Evolutionary conservation across 2,113 vertebrate species (phyloP), one percentile per base, ranked within the genome.

Genomic region (Smithornis capensis): DNA sequence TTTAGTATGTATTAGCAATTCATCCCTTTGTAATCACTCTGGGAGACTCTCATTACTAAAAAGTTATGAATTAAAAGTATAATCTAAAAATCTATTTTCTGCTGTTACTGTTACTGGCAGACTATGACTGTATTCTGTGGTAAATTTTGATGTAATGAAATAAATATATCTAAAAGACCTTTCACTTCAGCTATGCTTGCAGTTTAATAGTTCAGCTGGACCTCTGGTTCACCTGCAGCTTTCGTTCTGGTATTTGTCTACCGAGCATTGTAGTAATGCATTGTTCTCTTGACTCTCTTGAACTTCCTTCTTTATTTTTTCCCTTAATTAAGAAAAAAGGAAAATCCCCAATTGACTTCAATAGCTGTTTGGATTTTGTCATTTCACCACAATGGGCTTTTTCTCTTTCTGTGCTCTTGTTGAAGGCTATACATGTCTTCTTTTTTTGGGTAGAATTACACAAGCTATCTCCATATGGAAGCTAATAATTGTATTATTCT

Each of bases 261-360:
- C 38, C 73, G 70, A 45, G 23, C 50, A 76, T 87, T 95, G 82
- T 85, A 82, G 78, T 68, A 79, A 60, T 68, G 65, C 52, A 78
- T 90, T 95, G 92, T 96, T 95, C 89, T 84, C 37, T 74, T 97
- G 75, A 86, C 89, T 93, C 67, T 87, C 73, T 75, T 93, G 94
- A 92, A 94, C 92, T 96, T 94, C 95, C 86, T 69, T 50, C 56
- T 64, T 63, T 60, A 63, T 83, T 80, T 78, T 40, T 52, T 23
- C 37, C 10, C 14, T 25, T 37, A 52, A 63, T 82, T 68, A 90
- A 78, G 67, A 59, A 8, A 1, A 27, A 37, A 16, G 55, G 35
- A 42, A 53, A 64, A 28, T n/a, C 7, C n/a, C 42, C 10, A 11
- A 8, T 10, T 80, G 45, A 38, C 76, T 63, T 88, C 55, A 93